phyloP scores from a whole-genome alignment of 2,888 invertebrate genomes.

The Pheosia gnoma region DNA sequence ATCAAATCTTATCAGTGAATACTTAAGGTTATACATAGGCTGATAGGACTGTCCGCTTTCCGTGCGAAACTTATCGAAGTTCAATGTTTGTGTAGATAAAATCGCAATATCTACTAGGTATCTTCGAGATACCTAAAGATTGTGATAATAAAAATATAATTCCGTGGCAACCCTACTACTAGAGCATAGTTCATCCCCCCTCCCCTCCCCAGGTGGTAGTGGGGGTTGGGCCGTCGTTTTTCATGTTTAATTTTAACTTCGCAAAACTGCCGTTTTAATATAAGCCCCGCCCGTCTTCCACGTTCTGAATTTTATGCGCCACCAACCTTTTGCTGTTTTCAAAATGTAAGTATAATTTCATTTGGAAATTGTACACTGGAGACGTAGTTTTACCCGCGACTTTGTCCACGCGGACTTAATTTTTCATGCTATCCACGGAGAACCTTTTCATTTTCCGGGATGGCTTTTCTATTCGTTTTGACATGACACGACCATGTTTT shows the following conservation, averaged over 20 bases:
- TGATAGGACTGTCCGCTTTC: too few relatives aligned
- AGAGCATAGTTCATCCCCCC: constrained; percentile 58
- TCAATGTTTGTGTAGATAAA: too few relatives aligned
- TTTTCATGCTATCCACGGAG: too few relatives aligned
- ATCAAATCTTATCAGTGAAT: too few relatives aligned
- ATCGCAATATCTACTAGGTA: too few relatives aligned
- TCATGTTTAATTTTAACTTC: constrained; percentile 84
- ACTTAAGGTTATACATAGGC: too few relatives aligned
- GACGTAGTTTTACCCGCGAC: constrained; percentile 64
- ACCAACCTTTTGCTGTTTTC: constrained; percentile 68
- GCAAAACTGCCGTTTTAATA: constrained; percentile 82
- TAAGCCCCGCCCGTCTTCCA: constrained; percentile 76
- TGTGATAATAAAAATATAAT: not conserved
- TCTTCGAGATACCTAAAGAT: too few relatives aligned
- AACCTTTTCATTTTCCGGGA: too few relatives aligned
- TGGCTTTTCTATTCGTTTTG: too few relatives aligned
- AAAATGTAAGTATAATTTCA: constrained; percentile 67
- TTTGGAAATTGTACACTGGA: constrained; percentile 59
- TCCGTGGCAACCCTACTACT: constrained; percentile 43
- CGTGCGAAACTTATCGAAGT: too few relatives aligned
- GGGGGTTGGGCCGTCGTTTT: constrained; percentile 65
- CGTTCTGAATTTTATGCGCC: constrained; percentile 71
- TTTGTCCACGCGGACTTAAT: too few relatives aligned
- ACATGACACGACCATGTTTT: too few relatives aligned
- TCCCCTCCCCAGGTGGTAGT: constrained; percentile 45